phyloP scores from a whole-genome alignment of 2,797 vertebrate species.

The Ctenopoma multispine region DNA sequence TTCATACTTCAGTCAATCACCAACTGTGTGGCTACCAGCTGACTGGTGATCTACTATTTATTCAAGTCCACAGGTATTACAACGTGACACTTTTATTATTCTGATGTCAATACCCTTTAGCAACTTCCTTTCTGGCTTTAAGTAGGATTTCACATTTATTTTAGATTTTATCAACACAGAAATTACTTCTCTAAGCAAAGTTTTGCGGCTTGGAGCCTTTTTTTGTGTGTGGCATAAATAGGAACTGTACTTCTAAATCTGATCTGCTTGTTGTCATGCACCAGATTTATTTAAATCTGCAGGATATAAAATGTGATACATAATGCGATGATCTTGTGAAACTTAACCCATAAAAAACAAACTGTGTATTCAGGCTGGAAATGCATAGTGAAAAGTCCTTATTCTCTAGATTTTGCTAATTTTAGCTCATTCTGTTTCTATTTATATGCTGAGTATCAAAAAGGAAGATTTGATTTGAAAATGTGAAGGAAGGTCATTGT shows the following conservation, averaged over 20 bases:
- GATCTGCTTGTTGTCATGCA: background rate
- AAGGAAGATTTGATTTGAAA: constrained; percentile 13
- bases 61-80: no score
- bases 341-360: background rate
- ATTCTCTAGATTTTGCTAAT: constrained; percentile 13
- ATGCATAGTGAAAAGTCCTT: background rate
- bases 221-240: no score
- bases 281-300: background rate
- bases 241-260: background rate
- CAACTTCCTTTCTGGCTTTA: background rate
- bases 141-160: background rate
- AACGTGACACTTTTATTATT: background rate
- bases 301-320: background rate
- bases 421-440: background rate
- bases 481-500: constrained; percentile 1
- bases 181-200: no score
- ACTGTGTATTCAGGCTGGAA: background rate
- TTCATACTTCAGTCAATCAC: background rate
- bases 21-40: background rate
- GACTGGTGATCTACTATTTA: background rate
- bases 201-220: no score
- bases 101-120: background rate
- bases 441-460: background rate
- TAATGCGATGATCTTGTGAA: background rate
- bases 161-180: no score